phyloP scores from a whole-genome alignment of 2,113 vertebrate species.

The Gallinago media region DNA sequence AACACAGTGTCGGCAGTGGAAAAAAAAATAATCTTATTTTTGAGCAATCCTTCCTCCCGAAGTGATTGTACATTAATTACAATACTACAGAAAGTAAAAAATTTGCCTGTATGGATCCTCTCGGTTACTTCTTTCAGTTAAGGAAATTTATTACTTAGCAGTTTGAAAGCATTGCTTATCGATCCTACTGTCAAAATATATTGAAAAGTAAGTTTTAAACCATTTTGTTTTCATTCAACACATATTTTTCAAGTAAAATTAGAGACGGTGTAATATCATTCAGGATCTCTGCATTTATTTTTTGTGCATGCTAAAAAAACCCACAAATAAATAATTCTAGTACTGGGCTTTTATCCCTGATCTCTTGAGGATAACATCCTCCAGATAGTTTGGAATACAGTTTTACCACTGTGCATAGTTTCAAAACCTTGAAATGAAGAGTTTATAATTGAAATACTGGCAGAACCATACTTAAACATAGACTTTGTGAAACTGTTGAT shows the following conservation, averaged over 20 bases:
- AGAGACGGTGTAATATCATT: neutral
- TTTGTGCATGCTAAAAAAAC: neutral
- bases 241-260: neutral
- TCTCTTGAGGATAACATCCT: neutral
- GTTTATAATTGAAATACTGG: neutral
- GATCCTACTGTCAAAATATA: neutral
- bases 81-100: neutral
- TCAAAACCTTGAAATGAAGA: neutral
- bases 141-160: neutral
- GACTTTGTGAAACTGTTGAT: neutral
- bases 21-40: neutral
- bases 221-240: neutral
- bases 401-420: neutral
- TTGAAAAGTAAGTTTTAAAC: constrained; percentile 22
- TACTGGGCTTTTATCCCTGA: neutral
- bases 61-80: neutral
- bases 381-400: neutral
- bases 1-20: neutral
- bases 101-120: neutral
- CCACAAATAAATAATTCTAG: neutral
- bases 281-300: neutral
- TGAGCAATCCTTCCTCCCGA: neutral
- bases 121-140: neutral
- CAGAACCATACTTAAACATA: neutral
- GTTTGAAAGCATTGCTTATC: neutral